A percentile compares a stretch with the other conserved stretches of the same genome.
Evolutionary conservation across 2,113 vertebrate genomes (phyloP).

Genomic region (Ia io): DNA sequence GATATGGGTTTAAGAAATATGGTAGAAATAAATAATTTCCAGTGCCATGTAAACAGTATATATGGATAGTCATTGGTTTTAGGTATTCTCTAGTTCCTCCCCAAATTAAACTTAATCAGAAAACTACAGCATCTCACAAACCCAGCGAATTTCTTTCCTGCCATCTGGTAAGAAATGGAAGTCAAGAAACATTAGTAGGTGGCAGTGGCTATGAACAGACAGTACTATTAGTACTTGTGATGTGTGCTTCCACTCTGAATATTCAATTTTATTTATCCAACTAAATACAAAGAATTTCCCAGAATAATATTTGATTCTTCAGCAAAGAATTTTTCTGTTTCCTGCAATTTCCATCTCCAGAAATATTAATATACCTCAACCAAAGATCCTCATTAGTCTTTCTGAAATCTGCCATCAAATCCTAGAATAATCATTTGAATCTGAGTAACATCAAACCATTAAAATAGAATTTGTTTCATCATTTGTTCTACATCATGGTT

Average conservation of each 20-base stretch:
- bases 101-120: constrained; percentile 45
- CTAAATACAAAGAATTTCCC: background rate
- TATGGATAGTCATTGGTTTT: background rate
- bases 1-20: background rate
- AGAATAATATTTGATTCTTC: background rate
- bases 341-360: background rate
- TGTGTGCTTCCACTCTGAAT: constrained; percentile 36
- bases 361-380: constrained; percentile 29
- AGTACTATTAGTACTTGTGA: constrained; percentile 36
- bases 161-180: constrained; percentile 70
- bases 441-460: background rate
- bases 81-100: background rate
- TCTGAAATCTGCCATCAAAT: background rate
- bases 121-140: constrained; percentile 48
- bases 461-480: background rate
- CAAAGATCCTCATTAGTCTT: constrained; percentile 6
- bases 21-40: background rate
- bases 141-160: constrained; percentile 19
- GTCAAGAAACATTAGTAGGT: constrained; percentile 63
- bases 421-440: background rate
- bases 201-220: constrained; percentile 46
- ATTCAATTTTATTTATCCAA: background rate
- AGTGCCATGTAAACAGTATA: constrained; percentile 2
- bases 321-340: background rate
- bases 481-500: background rate